These are phyloP conservation scores for Mycetomoellerius zeteki DNA, from an alignment of 1,140 invertebrate genomes.

Conservation along the genomic window DNA sequence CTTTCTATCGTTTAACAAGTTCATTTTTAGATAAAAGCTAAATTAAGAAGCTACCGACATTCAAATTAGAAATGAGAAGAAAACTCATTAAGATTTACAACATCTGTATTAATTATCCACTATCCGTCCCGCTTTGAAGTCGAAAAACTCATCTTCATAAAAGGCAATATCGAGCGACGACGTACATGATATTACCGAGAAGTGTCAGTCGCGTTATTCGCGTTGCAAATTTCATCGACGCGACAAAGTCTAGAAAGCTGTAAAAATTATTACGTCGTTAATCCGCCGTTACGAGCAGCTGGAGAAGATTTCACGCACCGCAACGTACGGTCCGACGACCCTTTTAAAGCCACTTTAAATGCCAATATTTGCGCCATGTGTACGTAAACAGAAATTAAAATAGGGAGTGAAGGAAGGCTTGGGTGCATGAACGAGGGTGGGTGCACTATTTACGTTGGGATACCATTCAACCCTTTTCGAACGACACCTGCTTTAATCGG, in stretches of 20 bases:
- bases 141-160: background rate
- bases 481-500: slow-evolving; percentile 44
- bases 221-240: slow-evolving; percentile 30
- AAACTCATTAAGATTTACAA: background rate
- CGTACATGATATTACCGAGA: background rate
- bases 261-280: slow-evolving; percentile 60
- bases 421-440: background rate
- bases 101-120: background rate
- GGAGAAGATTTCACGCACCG: slow-evolving; percentile 58
- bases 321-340: slow-evolving; percentile 20
- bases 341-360: slow-evolving; percentile 70
- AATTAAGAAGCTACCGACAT: background rate
- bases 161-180: background rate
- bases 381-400: slow-evolving; percentile 62
- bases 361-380: slow-evolving; percentile 50
- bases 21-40: background rate
- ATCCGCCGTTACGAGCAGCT: slow-evolving; percentile 35
- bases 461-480: slow-evolving; percentile 51
- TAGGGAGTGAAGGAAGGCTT: slow-evolving; percentile 25
- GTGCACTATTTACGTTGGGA: slow-evolving; percentile 39
- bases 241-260: slow-evolving; percentile 33
- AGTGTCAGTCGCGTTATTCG: background rate
- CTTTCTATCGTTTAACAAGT: background rate
- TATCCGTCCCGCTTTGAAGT: background rate
- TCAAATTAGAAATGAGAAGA: background rate